A percentile compares a stretch with the other conserved stretches of the same genome.
Evolutionary conservation across 2,888 invertebrate species (phyloP).

Genomic region (Lycophotia porphyrea): DNA sequence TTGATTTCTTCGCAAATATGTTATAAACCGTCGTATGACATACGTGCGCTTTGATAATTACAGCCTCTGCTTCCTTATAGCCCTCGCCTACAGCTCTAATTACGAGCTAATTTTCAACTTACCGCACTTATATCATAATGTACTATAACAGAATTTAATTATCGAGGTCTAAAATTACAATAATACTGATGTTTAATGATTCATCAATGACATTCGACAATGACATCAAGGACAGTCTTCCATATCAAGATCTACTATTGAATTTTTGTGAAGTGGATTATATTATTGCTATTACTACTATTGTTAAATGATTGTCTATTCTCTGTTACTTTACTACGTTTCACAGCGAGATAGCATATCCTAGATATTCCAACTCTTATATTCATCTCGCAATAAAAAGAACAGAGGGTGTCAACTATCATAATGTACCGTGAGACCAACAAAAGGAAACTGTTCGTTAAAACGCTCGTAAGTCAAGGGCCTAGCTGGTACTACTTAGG

Average conservation of each 20-base stretch:
- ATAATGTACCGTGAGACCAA: constrained; percentile 46
- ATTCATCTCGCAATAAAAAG: constrained; percentile 52
- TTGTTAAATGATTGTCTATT: not conserved
- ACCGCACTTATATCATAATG: too few relatives aligned
- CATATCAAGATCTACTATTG: not conserved
- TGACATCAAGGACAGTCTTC: too few relatives aligned
- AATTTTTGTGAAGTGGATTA: not conserved
- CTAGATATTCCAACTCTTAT: not conserved
- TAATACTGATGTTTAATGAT: not conserved
- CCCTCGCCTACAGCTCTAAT: too few relatives aligned
- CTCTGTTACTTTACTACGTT: not conserved
- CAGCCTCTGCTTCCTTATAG: too few relatives aligned
- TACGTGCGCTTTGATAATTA: too few relatives aligned
- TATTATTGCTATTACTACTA: not conserved
- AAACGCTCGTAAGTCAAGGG: constrained; percentile 56
- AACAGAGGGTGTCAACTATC: constrained; percentile 52
- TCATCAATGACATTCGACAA: not conserved
- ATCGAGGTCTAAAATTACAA: not conserved
- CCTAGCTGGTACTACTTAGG: constrained; percentile 50
- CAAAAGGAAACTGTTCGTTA: constrained; percentile 54
- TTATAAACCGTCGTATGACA: too few relatives aligned
- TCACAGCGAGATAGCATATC: not conserved
- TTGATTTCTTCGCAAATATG: too few relatives aligned
- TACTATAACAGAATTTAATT: not conserved
- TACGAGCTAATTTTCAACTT: too few relatives aligned